Evolutionary conservation across 1,140 invertebrate species (phyloP).

Genomic region (Caenorhabditis latens): DNA sequence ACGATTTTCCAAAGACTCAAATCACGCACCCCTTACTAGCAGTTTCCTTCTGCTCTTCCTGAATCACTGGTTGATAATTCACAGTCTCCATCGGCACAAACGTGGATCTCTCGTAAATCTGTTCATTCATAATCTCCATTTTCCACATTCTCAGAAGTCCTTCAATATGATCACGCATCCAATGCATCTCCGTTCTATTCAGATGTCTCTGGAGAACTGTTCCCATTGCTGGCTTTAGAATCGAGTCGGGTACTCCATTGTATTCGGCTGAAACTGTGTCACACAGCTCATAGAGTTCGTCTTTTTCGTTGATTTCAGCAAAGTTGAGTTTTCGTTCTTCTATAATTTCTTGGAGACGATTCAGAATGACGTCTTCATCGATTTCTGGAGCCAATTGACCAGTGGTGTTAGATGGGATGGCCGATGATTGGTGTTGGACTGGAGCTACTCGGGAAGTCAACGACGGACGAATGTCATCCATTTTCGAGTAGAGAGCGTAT

Average conservation of each 20-base stretch:
- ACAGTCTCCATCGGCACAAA: constrained; percentile 12
- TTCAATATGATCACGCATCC: constrained; percentile 31
- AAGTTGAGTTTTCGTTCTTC: constrained; percentile 61
- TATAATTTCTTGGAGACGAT: constrained; percentile 26
- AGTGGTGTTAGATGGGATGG: background rate
- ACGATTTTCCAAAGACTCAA: background rate
- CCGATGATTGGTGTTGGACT: too few species aligned
- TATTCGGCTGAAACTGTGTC: constrained; percentile 57
- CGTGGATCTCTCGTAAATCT: constrained; percentile 2
- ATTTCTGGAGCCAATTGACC: constrained; percentile 36
- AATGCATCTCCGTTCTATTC: constrained; percentile 29
- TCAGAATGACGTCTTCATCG: constrained; percentile 33
- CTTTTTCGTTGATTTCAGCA: constrained; percentile 65
- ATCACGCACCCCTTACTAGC: background rate
- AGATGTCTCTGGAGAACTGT: constrained; percentile 58
- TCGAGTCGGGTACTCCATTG: constrained; percentile 62
- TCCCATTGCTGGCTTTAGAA: constrained; percentile 66
- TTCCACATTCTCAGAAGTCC: constrained; percentile 29
- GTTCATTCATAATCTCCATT: constrained; percentile 22
- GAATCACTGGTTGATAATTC: background rate
- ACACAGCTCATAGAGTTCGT: constrained; percentile 63
- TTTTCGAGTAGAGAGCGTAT: constrained; percentile 45
- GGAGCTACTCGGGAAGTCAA: background rate
- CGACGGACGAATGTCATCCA: constrained; percentile 14
- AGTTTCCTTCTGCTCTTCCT: background rate